Base-by-base conservation (phyloP, 2,888 invertebrate genomes). In the Arctia plantaginis region DNA sequence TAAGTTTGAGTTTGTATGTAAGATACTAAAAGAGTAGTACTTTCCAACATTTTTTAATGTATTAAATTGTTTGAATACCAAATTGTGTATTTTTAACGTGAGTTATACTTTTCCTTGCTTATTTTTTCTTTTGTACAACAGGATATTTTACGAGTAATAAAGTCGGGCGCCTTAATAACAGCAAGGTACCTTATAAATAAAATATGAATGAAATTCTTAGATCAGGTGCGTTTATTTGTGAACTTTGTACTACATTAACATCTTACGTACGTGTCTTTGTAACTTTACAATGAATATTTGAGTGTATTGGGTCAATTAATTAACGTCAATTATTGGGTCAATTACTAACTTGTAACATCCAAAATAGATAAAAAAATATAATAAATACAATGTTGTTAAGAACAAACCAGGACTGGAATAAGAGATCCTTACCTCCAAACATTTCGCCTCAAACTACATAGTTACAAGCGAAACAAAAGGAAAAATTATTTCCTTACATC, bases 401-500 rank as follows among this genome's bases (percentile, higher is more conserved):
- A 75, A 75, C 71, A 74, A 76, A 79, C 75, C 72, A 73, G 47
- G 72, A 68, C 70, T 76, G 69, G 78, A 83, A 74, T 77, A 72
- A 73, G 71, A 77, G 77, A 79, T 55, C 78, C 76, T 62, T 76
- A 76, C 55, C 75, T 41, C 15, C 20, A 80, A 89, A 89, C 82
- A 87, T 87, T 71, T 41, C 81, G 76, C 85, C 86, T 87, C 78
- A 70, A 90, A 91, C 89, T 90, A 55, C 51, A 55, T 55, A 88
- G 86, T 88, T 85, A 86, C 86, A 85, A 88, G 89, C 83, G 88
- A 90, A 90, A 88, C 88, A 85, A 85, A 78, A 82, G 84, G 85
- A 91, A 91, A 91, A 93, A 92, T 90, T 88, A 92, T 92, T 91
- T 89, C 87, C 89, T 89, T 90, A 89, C 87, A 89, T 90, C 88